Evolutionary conservation across 2,888 invertebrate genomes (phyloP).

Genomic region (Rotaria magnacalcarata): DNA sequence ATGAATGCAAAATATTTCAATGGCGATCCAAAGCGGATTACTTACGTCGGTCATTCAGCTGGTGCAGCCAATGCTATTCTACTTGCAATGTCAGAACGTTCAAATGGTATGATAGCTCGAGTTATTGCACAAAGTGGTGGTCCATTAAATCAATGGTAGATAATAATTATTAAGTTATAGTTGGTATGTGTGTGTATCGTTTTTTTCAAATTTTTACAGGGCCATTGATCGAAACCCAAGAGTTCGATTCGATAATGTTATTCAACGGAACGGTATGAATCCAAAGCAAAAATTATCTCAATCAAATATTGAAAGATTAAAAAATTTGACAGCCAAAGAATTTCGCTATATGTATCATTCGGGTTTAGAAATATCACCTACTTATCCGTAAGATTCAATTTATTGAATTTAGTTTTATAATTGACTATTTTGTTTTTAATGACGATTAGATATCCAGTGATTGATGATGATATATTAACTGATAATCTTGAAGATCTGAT

Average conservation of each 20-base stretch:
- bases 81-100: slow-evolving; percentile 36
- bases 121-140: slow-evolving; percentile 45
- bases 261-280: background rate
- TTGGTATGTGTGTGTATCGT: no score
- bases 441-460: background rate
- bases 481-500: background rate
- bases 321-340: background rate
- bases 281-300: background rate
- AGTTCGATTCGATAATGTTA: slow-evolving; percentile 10
- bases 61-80: slow-evolving; percentile 38
- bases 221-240: background rate
- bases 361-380: background rate
- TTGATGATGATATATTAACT: background rate
- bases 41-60: slow-evolving; percentile 40
- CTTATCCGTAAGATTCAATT: background rate
- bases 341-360: background rate
- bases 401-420: background rate
- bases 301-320: background rate
- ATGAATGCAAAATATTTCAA: slow-evolving; percentile 37
- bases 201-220: background rate
- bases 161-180: background rate
- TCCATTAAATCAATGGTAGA: slow-evolving; percentile 38
- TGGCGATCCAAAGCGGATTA: slow-evolving; percentile 38
- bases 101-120: slow-evolving; percentile 23
- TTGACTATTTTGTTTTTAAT: background rate